phyloP scores from a whole-genome alignment of 2,797 vertebrate genomes.

The Enteromius fasciolatus region DNA sequence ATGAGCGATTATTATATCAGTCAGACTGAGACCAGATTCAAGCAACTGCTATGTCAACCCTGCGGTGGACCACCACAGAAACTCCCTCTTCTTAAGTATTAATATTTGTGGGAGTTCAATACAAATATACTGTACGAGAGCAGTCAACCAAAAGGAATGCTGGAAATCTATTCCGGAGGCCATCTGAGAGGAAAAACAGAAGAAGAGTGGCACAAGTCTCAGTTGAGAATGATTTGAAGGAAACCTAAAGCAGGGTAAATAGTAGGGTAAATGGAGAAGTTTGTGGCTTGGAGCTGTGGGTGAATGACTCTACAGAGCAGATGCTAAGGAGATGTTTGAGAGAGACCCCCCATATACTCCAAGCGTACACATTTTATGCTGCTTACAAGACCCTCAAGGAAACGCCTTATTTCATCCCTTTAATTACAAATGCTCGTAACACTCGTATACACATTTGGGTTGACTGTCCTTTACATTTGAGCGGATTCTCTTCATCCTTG shows the following conservation, averaged over 20 bases:
- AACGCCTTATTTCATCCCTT: conserved; percentile 29
- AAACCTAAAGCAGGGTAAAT: conserved; percentile 48
- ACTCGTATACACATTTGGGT: conserved; percentile 16
- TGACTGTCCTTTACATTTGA: conserved; percentile 9
- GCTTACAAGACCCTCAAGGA: conserved; percentile 17
- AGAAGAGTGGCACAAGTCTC: conserved; percentile 26
- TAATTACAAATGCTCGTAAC: conserved; percentile 7
- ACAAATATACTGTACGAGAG: conserved; percentile 35
- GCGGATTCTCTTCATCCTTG: neutral
- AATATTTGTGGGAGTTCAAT: conserved; percentile 71
- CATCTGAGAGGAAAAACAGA: conserved; percentile 30
- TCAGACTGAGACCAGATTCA: conserved; percentile 23
- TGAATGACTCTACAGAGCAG: conserved; percentile 35
- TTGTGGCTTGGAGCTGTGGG: conserved; percentile 49
- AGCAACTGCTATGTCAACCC: conserved; percentile 22
- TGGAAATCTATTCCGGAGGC: conserved; percentile 44
- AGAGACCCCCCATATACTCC: conserved; percentile 41
- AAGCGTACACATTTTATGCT: conserved; percentile 9
- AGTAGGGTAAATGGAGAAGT: conserved; percentile 39
- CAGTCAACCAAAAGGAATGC: conserved; percentile 33
- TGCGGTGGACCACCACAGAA: conserved; percentile 67
- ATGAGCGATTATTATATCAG: conserved; percentile 15
- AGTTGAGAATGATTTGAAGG: conserved; percentile 47
- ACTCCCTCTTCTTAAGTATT: conserved; percentile 69
- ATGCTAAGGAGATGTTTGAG: conserved; percentile 36